phyloP scores from a whole-genome alignment of 2,797 vertebrate genomes.

The Tragopan temminckii region DNA sequence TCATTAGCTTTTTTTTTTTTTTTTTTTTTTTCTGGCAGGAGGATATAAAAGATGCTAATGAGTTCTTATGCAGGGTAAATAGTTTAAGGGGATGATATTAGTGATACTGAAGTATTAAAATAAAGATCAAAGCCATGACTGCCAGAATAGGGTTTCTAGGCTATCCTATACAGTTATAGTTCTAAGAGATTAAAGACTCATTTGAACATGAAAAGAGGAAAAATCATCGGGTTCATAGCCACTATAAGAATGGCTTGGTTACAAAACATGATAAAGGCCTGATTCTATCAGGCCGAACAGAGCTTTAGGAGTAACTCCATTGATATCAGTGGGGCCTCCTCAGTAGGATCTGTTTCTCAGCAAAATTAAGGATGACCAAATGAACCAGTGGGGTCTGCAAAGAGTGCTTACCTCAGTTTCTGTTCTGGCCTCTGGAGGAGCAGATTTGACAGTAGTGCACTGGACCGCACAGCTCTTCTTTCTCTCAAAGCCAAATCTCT shows the following conservation, averaged over 20 bases:
- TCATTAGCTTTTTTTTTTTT: neutral
- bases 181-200: conserved; percentile 52
- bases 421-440: neutral
- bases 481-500: neutral
- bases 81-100: conserved; percentile 43
- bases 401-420: neutral
- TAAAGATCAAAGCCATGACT: conserved; percentile 50
- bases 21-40: neutral
- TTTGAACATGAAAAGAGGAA: conserved; percentile 24
- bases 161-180: conserved; percentile 1
- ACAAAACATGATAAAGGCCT: neutral
- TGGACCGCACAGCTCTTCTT: neutral
- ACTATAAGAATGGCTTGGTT: neutral
- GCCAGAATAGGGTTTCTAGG: conserved; percentile 13
- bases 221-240: neutral
- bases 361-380: neutral
- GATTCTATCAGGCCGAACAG: neutral
- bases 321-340: neutral
- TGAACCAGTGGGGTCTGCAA: neutral
- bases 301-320: neutral
- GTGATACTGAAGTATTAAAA: conserved; percentile 32
- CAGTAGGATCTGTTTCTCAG: neutral
- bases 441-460: neutral
- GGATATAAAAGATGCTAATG: conserved; percentile 5
- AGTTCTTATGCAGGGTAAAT: conserved; percentile 34